A percentile compares a stretch with the other conserved stretches of the same genome.
Conservation (phyloP, 2,797 vertebrate species). For the Melanogrammus aeglefinus region DNA sequence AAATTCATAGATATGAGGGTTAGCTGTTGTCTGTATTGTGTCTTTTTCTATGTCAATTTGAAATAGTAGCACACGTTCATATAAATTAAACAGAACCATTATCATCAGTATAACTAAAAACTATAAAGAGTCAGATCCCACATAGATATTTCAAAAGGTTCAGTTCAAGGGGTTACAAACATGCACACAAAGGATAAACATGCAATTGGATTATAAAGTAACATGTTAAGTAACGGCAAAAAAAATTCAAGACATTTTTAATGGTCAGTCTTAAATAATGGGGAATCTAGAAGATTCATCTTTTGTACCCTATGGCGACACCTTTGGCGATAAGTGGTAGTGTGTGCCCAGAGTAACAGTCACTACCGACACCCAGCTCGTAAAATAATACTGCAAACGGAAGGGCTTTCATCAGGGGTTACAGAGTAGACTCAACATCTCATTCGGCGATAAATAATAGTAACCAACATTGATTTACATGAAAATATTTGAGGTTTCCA, state of each 20-base stretch:
- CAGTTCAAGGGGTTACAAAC: not conserved
- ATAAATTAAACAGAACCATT: not conserved
- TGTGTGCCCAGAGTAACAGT: too few species aligned
- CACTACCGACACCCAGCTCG: too few species aligned
- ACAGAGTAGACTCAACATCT: too few species aligned
- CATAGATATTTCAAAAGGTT: not conserved
- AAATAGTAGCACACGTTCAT: not conserved
- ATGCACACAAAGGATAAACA: not conserved
- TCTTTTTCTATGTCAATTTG: not conserved
- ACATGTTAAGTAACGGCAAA: not conserved
- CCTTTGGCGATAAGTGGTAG: too few species aligned
- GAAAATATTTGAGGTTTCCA: too few species aligned
- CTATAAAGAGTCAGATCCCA: not conserved
- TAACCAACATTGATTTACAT: too few species aligned
- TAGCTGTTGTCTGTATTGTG: not conserved
- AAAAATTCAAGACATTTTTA: not conserved
- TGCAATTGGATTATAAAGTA: not conserved
- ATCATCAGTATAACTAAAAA: not conserved
- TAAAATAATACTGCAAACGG: too few species aligned
- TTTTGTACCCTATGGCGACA: too few species aligned
- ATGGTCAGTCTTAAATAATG: not conserved
- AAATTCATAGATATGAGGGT: constrained; percentile 1
- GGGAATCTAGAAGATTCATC: too few species aligned
- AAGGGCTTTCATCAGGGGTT: too few species aligned
- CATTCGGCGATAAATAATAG: too few species aligned